Conservation (phyloP, 1,140 invertebrate genomes). For the Harpegnathos saltator region DNA sequence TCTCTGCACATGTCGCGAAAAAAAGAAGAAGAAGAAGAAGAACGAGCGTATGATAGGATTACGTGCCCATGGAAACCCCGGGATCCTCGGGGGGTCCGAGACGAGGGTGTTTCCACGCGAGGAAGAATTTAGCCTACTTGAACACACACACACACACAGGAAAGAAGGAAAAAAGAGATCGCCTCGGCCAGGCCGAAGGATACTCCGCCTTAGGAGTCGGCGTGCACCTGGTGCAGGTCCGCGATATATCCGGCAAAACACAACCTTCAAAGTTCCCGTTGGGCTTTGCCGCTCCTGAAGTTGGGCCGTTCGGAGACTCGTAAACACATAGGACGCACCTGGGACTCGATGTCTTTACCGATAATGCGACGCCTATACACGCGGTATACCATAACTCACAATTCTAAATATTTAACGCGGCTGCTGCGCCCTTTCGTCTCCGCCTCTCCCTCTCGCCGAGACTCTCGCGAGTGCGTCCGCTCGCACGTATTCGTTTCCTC, state of each 20-base stretch:
- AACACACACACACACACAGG: constrained; percentile 25
- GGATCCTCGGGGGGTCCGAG: no score
- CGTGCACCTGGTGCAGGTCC: constrained; percentile 74
- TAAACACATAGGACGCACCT: constrained; percentile 81
- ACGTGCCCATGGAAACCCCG: no score
- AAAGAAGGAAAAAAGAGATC: no score
- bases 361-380: constrained; percentile 77
- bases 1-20: no score
- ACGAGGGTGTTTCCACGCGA: background rate
- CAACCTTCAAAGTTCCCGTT: constrained; percentile 76
- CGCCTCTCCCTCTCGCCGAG: constrained; percentile 45
- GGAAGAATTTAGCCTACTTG: constrained; percentile 19
- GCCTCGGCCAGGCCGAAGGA: constrained; percentile 24
- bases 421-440: constrained; percentile 49
- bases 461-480: constrained; percentile 48
- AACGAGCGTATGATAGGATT: no score
- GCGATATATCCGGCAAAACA: constrained; percentile 75
- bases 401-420: constrained; percentile 77
- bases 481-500: constrained; percentile 52
- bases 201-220: constrained; percentile 51
- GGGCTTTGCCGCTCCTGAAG: constrained; percentile 66
- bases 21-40: no score
- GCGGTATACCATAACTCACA: constrained; percentile 73
- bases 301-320: constrained; percentile 77
- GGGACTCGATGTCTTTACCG: constrained; percentile 78